These are phyloP conservation scores for Amblyteles armatorius DNA, from an alignment of 2,888 invertebrate genomes.

Conservation along the genomic window DNA sequence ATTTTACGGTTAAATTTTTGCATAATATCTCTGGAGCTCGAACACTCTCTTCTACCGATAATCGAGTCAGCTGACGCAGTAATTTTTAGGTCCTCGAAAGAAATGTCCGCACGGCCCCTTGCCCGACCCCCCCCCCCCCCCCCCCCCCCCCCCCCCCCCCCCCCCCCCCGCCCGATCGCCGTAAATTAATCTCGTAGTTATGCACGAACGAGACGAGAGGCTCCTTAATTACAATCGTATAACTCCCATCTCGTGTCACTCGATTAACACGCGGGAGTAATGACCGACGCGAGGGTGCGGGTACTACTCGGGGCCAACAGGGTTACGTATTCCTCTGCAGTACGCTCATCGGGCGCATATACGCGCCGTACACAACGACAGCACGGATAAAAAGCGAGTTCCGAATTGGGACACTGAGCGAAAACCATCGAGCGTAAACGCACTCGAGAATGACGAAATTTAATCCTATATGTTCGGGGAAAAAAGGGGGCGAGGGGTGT, in stretches of 20 bases:
- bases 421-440: conserved; percentile 51
- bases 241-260: conserved; percentile 51
- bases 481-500: conserved; percentile 73
- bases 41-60: background rate
- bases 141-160: too few species aligned
- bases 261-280: conserved; percentile 57
- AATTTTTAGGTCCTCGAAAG: conserved; percentile 8
- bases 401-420: conserved; percentile 49
- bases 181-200: conserved; percentile 27
- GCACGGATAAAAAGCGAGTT: conserved; percentile 40
- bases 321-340: conserved; percentile 25
- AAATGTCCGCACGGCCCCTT: background rate
- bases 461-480: conserved; percentile 61
- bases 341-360: background rate
- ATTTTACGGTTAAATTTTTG: background rate
- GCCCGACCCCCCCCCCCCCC: background rate
- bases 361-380: conserved; percentile 7
- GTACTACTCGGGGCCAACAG: conserved; percentile 17
- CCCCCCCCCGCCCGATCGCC: background rate
- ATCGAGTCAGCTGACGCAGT: conserved; percentile 6
- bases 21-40: background rate
- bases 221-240: conserved; percentile 47
- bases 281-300: conserved; percentile 61
- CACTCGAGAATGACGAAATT: conserved; percentile 65
- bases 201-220: conserved; percentile 19